These are phyloP conservation scores for Drosophila simulans DNA, from an alignment of 1,140 invertebrate genomes.

Conservation along the genomic window DNA sequence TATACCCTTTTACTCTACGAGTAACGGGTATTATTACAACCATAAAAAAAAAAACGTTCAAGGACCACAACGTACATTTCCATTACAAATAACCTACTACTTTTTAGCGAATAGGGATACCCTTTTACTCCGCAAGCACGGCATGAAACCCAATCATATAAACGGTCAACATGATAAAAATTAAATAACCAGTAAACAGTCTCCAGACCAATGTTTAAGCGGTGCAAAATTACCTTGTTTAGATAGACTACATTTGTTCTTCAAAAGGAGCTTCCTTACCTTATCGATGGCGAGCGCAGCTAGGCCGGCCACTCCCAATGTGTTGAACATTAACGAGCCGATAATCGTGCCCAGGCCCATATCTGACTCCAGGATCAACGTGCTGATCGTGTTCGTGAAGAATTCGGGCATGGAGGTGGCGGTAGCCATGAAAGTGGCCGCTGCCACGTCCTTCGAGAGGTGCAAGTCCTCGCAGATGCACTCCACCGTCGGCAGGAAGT, in stretches of 20 bases:
- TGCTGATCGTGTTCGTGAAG: slow-evolving; percentile 95
- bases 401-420: slow-evolving; percentile 96
- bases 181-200: too few species aligned
- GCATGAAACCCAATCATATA: too few species aligned
- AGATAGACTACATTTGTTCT: neutral
- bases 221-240: too few species aligned
- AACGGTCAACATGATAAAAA: too few species aligned
- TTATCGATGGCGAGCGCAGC: slow-evolving; percentile 90
- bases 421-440: slow-evolving; percentile 96
- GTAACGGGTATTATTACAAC: too few species aligned
- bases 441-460: slow-evolving; percentile 92
- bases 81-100: too few species aligned
- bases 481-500: slow-evolving; percentile 93
- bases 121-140: too few species aligned
- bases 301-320: slow-evolving; percentile 93
- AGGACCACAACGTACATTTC: too few species aligned
- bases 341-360: slow-evolving; percentile 93
- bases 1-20: too few species aligned
- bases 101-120: too few species aligned
- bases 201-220: too few species aligned
- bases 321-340: slow-evolving; percentile 95
- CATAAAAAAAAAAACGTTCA: too few species aligned
- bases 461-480: slow-evolving; percentile 90
- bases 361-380: slow-evolving; percentile 91
- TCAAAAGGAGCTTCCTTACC: slow-evolving; percentile 84